phyloP scores from a whole-genome alignment of 2,113 vertebrate genomes.

The Ploceus nigricollis region DNA sequence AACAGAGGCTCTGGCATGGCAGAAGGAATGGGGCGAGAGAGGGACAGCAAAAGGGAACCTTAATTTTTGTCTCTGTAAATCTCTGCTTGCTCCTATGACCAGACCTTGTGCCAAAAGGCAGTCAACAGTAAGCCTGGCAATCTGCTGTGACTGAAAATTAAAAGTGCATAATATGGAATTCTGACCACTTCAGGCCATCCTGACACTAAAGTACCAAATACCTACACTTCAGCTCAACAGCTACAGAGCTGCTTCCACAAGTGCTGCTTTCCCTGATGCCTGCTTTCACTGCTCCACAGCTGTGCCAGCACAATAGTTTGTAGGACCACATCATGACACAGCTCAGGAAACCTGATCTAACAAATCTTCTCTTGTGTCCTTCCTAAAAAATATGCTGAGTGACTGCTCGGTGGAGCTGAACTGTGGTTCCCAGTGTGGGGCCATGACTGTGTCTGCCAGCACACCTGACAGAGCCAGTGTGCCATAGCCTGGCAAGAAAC shows the following conservation, averaged over 20 bases:
- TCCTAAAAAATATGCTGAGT: neutral
- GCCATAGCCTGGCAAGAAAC: neutral
- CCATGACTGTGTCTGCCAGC: neutral
- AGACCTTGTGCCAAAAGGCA: neutral
- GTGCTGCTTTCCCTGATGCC: neutral
- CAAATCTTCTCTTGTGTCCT: neutral
- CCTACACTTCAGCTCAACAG: neutral
- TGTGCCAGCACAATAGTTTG: neutral
- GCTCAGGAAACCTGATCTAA: neutral
- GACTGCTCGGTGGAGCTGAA: neutral
- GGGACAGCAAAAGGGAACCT: neutral
- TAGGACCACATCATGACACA: accelerated
- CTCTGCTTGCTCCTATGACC: neutral
- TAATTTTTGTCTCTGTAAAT: neutral
- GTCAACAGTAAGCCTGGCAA: neutral
- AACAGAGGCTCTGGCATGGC: accelerated
- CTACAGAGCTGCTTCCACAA: neutral
- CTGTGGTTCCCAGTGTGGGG: neutral
- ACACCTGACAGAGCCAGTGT: constrained; percentile 13
- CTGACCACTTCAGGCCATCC: neutral
- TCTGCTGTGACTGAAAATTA: neutral
- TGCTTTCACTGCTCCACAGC: neutral
- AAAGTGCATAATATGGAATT: neutral
- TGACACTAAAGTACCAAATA: neutral
- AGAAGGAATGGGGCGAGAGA: accelerated